phyloP scores from a whole-genome alignment of 2,888 invertebrate species.

The Odiellus spinosus region DNA sequence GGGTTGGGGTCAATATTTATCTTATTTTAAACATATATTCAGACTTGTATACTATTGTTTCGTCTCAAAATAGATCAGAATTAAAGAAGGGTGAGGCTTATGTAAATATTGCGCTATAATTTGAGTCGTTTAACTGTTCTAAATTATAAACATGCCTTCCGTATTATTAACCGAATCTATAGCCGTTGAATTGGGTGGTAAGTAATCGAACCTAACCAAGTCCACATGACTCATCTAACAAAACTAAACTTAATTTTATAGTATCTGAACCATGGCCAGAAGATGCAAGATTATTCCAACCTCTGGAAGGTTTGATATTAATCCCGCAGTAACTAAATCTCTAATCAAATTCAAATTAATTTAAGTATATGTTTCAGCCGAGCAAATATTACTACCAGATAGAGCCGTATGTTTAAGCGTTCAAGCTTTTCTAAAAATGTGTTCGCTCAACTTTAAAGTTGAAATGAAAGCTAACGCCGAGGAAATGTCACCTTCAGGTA shows the following conservation, averaged over 20 bases:
- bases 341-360: too few species aligned
- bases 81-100: too few species aligned
- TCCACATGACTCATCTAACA: neutral
- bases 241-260: neutral
- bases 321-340: constrained; percentile 3
- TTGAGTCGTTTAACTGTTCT: too few species aligned
- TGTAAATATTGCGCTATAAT: too few species aligned
- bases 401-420: constrained; percentile 85
- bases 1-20: too few species aligned
- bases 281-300: constrained; percentile 69
- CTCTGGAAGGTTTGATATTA: constrained; percentile 44
- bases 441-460: constrained; percentile 61
- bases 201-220: neutral
- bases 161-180: constrained; percentile 13
- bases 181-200: constrained; percentile 15
- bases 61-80: too few species aligned
- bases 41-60: too few species aligned
- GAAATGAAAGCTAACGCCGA: constrained; percentile 81
- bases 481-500: constrained; percentile 79
- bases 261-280: constrained; percentile 66
- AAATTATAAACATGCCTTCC: constrained; percentile 11
- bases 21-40: too few species aligned
- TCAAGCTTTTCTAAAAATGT: constrained; percentile 85
- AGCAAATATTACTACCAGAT: constrained; percentile 84
- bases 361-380: too few species aligned